Conservation (phyloP, 2,888 invertebrate species). For the Chrysolina americana region DNA sequence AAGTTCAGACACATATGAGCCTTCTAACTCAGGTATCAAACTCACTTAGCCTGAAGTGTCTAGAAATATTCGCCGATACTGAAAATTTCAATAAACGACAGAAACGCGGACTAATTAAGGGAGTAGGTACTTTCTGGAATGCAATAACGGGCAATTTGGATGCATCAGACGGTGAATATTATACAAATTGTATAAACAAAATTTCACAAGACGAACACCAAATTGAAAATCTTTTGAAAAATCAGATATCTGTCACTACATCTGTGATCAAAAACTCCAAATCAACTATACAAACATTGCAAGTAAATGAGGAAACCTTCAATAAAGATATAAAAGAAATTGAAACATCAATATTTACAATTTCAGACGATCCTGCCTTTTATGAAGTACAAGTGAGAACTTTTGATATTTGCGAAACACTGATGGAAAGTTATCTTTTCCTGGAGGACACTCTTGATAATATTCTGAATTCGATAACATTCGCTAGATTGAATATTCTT, state of each 20-base stretch:
- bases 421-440: background rate
- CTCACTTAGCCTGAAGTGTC: background rate
- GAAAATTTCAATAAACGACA: background rate
- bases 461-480: background rate
- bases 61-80: background rate
- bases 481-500: background rate
- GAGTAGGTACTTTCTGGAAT: background rate
- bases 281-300: slow-evolving; percentile 23
- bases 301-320: slow-evolving; percentile 25
- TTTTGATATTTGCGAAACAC: background rate
- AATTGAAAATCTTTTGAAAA: slow-evolving; percentile 29
- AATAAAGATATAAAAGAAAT: slow-evolving; percentile 18
- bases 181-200: slow-evolving; percentile 19
- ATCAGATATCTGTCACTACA: slow-evolving; percentile 23
- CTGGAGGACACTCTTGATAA: background rate
- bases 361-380: background rate
- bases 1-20: background rate
- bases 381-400: background rate
- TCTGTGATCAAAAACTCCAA: slow-evolving; percentile 29
- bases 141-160: background rate
- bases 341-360: background rate
- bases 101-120: background rate
- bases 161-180: slow-evolving; percentile 13
- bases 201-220: slow-evolving; percentile 22
- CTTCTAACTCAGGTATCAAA: background rate